Percentiles rank a stretch among this genome's conserved stretches.
These are phyloP conservation scores for Andrena cerasifolii DNA, from an alignment of 1,140 invertebrate species.

Conservation along the genomic window DNA sequence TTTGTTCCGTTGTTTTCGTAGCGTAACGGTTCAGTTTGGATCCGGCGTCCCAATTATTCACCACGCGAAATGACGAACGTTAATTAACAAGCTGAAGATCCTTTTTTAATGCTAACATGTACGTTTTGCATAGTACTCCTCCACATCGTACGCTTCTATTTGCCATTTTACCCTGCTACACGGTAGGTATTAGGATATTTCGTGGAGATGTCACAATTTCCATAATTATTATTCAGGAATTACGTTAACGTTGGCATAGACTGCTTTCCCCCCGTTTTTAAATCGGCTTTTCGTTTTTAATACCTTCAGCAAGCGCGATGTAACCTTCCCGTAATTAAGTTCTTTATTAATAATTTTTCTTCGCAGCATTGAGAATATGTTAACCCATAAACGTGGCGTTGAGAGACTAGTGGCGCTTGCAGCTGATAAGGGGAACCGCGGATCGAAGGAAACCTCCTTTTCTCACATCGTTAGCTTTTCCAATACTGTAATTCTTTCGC, in stretches of 20 bases:
- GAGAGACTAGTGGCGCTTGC: constrained; percentile 7
- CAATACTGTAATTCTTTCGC: constrained; percentile 33
- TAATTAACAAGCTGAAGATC: too few relatives aligned
- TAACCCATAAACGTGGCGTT: constrained; percentile 1
- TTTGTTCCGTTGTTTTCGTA: too few relatives aligned
- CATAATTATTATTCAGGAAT: not conserved
- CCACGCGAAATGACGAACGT: too few relatives aligned
- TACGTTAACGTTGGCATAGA: not conserved
- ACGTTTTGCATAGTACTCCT: too few relatives aligned
- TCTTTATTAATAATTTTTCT: constrained; percentile 17
- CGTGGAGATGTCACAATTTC: not conserved
- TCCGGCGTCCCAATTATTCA: too few relatives aligned
- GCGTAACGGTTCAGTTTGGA: not conserved
- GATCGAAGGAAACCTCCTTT: constrained; percentile 32
- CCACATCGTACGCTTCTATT: too few relatives aligned
- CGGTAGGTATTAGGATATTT: too few relatives aligned
- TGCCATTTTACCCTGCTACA: too few relatives aligned
- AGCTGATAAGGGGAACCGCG: constrained; percentile 29
- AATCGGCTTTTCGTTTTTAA: not conserved
- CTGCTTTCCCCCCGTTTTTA: too few relatives aligned
- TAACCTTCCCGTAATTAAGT: constrained; percentile 6
- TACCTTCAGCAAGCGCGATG: not conserved
- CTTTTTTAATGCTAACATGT: not conserved
- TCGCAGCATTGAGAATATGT: constrained; percentile 10
- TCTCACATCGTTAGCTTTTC: constrained; percentile 36